These are phyloP conservation scores for Neosilurus mollespiculum DNA, from an alignment of 2,797 vertebrate genomes.

Conservation along the genomic window DNA sequence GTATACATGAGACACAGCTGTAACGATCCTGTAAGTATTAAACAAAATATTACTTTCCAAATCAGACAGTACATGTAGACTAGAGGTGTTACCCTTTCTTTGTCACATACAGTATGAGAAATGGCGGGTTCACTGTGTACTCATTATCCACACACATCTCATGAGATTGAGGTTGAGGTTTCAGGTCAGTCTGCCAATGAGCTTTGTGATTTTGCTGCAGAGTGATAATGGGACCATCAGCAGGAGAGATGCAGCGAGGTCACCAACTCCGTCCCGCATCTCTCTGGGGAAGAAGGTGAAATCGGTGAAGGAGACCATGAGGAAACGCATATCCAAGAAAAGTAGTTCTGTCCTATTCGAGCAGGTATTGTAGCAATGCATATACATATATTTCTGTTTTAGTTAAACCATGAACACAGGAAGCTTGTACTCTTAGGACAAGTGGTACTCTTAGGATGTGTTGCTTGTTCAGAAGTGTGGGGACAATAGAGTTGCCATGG, in stretches of 20 bases:
- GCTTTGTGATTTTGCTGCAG: conserved; percentile 76
- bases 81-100: background rate
- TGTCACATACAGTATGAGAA: background rate
- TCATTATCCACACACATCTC: background rate
- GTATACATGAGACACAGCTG: conserved; percentile 83
- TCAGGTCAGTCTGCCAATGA: conserved; percentile 25
- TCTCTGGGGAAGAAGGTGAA: conserved; percentile 98
- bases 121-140: background rate
- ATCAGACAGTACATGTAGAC: background rate
- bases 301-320: conserved; percentile 98
- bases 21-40: conserved; percentile 82
- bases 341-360: conserved; percentile 88
- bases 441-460: background rate
- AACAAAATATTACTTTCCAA: background rate
- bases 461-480: background rate
- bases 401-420: background rate
- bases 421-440: background rate
- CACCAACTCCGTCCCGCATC: conserved; percentile 90
- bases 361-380: conserved; percentile 75
- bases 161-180: background rate
- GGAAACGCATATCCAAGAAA: conserved; percentile 98
- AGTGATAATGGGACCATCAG: conserved; percentile 35
- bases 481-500: no score
- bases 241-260: conserved; percentile 87
- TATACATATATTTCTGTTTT: no score